Conservation (phyloP, 2,113 vertebrate species). For the Sphyrna mokarran region DNA sequence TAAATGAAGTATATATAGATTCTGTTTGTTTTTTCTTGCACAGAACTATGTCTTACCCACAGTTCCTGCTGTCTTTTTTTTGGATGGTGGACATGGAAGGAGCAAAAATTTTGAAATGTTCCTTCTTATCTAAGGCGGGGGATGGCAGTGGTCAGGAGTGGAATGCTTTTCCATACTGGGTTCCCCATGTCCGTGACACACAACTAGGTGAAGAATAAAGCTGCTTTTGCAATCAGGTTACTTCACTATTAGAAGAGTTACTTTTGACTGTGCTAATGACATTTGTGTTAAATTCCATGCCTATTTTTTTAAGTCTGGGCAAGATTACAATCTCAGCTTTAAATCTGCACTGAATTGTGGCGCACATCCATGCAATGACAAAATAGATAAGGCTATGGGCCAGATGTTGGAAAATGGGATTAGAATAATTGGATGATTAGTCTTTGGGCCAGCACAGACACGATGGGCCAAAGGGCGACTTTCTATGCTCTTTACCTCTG, state of each 20-base stretch:
- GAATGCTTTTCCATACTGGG: background rate
- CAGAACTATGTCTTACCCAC: constrained; percentile 1
- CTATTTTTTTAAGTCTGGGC: background rate
- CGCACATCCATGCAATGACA: no score
- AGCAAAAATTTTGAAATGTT: background rate
- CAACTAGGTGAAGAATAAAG: background rate
- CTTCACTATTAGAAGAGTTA: background rate
- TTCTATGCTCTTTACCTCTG: no score
- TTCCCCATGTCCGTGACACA: background rate
- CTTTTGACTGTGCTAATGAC: background rate
- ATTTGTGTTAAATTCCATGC: background rate
- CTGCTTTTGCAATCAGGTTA: background rate
- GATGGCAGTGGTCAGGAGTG: background rate
- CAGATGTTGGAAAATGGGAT: no score
- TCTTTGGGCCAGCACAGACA: no score
- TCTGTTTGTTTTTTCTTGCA: constrained; percentile 7
- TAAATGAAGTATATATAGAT: constrained; percentile 31
- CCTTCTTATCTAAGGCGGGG: background rate
- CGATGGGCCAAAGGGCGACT: no score
- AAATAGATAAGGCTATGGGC: no score
- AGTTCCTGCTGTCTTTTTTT: constrained; percentile 15
- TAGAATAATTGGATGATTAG: no score
- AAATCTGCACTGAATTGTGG: background rate
- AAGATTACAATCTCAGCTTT: background rate
- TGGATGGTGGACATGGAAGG: background rate